A percentile compares a stretch with the other conserved stretches of the same genome.
Evolutionary conservation across 2,888 invertebrate genomes (phyloP).

Genomic region (Archips xylosteana): DNA sequence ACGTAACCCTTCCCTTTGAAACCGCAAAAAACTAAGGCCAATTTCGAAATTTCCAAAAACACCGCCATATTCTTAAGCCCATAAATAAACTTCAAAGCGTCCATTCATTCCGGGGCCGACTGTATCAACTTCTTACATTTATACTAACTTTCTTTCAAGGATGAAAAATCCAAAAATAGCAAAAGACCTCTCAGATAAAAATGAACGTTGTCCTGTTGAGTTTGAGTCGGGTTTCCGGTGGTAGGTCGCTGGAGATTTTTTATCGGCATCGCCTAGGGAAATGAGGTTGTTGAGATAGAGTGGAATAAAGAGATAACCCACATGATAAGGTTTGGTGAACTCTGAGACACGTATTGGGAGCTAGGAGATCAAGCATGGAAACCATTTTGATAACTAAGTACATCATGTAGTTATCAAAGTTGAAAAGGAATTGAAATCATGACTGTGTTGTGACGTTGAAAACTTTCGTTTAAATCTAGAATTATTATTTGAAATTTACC

Average conservation of each 20-base stretch:
- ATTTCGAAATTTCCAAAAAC: conserved; percentile 18
- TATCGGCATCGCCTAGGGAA: conserved; percentile 37
- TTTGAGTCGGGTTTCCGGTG: neutral
- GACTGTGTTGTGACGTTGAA: too few species aligned
- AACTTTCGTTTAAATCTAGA: too few species aligned
- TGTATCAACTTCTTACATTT: conserved; percentile 40
- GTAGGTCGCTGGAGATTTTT: conserved; percentile 23
- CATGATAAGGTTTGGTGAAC: conserved; percentile 25
- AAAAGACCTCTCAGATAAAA: neutral
- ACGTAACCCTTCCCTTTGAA: neutral
- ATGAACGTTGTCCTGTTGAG: neutral
- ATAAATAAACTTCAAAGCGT: conserved; percentile 41
- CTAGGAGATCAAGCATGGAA: neutral
- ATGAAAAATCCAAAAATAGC: conserved; percentile 37
- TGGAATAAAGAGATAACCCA: conserved; percentile 35
- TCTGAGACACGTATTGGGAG: neutral
- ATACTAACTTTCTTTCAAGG: conserved; percentile 31
- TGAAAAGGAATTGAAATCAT: too few species aligned
- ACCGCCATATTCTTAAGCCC: conserved; percentile 26
- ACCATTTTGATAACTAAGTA: neutral
- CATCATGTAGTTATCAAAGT: too few species aligned
- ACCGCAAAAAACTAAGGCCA: conserved; percentile 14
- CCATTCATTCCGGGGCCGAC: conserved; percentile 36
- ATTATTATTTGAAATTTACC: too few species aligned
- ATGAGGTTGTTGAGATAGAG: conserved; percentile 37